Evolutionary conservation across 2,113 vertebrate species (phyloP), one percentile per base, ranked within the genome.

Genomic region (Mesitornis unicolor): DNA sequence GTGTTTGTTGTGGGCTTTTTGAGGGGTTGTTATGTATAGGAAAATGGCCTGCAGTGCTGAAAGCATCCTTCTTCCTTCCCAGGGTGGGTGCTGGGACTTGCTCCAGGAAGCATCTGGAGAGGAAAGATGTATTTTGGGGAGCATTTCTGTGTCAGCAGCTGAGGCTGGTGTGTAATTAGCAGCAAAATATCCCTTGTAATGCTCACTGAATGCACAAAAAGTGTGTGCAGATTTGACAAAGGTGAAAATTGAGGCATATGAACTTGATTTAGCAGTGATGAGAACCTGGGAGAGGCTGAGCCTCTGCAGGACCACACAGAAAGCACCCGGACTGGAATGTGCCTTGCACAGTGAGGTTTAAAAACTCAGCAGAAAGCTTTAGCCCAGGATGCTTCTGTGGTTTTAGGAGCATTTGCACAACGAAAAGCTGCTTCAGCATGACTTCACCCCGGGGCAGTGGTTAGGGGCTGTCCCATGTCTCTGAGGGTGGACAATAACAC

Each of bases 391-490:
- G 18, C 13, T 74, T 61, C 54, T 70, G 31, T 45, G 54, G 7
- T 35, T 86, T 86, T 31, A 29, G 53, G 76, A 89, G 8, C 38
- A 16, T 0, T 31, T 31, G 28, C 31, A 16, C 24, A 73, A 51
- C 3, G 36, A 50, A 74, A 89, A 76, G 20, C 33, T 80, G n/a
- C 31, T 71, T 76, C 35, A 53, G n/a, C 25, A 19, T 3, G 3
- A 24, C 14, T 20, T 8, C 43, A 40, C 35, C 33, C 17, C 16
- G 6, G 56, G 28, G 8, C 45, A 60, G 33, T 0, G 1, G 6
- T 19, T 20, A 3, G 25, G 28, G 47, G 16, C 57, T 64, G 53
- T 54, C 10, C 78, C 13, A 1, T 4, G 17, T 28, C 42, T 40
- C 54, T 70, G 60, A 35, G 13, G 12, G 1, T 69, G 71, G 40